Conservation (phyloP, 2,113 vertebrate species). For the Percina caprodes region DNA sequence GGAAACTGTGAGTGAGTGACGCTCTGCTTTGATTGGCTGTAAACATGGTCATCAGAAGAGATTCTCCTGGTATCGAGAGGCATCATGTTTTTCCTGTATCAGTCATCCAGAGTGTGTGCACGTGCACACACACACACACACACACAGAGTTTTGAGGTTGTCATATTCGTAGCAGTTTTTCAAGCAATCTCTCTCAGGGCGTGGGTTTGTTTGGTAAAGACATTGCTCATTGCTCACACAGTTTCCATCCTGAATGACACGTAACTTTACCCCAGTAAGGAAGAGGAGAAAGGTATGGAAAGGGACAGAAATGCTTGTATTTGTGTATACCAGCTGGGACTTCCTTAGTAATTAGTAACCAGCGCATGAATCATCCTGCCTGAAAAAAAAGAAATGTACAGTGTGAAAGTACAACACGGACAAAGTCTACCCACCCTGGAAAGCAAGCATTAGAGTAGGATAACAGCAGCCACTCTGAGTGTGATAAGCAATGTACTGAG, state of each 20-base stretch:
- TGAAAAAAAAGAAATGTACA: conserved; percentile 34
- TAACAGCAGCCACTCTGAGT: background rate
- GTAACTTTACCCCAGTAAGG: conserved; percentile 6
- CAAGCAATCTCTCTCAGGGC: conserved; percentile 13
- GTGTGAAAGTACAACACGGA: conserved; percentile 48
- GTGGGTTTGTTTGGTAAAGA: conserved; percentile 47
- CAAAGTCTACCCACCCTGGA: conserved; percentile 22
- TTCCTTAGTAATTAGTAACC: conserved; percentile 64
- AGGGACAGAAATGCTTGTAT: conserved; percentile 51
- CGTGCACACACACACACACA: background rate
- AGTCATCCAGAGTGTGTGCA: conserved; percentile 24
- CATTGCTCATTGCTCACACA: background rate
- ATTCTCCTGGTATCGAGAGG: background rate
- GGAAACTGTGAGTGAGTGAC: background rate
- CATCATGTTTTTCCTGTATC: conserved; percentile 7
- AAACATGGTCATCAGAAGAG: background rate
- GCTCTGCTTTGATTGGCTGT: conserved; percentile 6
- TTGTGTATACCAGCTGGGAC: conserved; percentile 48
- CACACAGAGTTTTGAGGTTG: conserved; percentile 17
- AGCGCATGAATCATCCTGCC: conserved; percentile 57
- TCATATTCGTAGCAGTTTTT: conserved; percentile 5
- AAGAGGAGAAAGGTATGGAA: conserved; percentile 23
- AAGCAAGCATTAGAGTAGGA: conserved; percentile 31
- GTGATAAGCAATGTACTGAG: conserved; percentile 14
- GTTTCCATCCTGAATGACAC: conserved; percentile 35